Conservation (phyloP, 2,888 invertebrate genomes). For the Drosophila merina region DNA sequence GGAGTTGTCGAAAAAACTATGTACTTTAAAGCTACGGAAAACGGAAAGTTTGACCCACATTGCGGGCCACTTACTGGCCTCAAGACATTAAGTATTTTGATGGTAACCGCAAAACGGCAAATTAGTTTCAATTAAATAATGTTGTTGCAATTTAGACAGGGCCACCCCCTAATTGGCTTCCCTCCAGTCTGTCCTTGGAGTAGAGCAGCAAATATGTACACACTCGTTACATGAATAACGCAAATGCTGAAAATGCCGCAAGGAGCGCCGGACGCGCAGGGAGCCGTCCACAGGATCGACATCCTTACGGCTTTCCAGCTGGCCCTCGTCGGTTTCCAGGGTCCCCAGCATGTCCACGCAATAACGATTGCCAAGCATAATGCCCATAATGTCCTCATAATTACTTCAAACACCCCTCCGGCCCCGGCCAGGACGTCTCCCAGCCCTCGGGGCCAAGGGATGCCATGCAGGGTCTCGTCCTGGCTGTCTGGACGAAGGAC, state of each 20-base stretch:
- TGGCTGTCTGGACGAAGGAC: conserved; percentile 14
- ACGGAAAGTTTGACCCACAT: conserved; percentile 37
- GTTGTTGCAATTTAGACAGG: conserved; percentile 69
- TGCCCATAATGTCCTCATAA: conserved; percentile 82
- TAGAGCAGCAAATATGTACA: conserved; percentile 28
- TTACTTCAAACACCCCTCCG: conserved; percentile 75
- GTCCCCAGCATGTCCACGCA: conserved; percentile 79
- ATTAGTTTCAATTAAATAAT: conserved; percentile 83
- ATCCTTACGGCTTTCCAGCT: conserved; percentile 33
- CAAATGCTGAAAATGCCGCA: conserved; percentile 66
- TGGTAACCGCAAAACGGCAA: conserved; percentile 73
- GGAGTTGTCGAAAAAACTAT: conserved; percentile 8
- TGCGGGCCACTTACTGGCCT: conserved; percentile 21
- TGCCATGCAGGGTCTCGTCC: too few species aligned
- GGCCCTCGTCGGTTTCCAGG: conserved; percentile 31
- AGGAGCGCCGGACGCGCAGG: conserved; percentile 48
- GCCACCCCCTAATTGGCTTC: conserved; percentile 9
- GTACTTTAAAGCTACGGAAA: neutral
- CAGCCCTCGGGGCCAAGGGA: conserved; percentile 4
- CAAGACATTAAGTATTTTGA: conserved; percentile 63
- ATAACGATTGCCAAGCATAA: conserved; percentile 75
- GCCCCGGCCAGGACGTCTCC: neutral
- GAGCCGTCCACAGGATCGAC: conserved; percentile 10
- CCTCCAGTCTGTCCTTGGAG: conserved; percentile 1
- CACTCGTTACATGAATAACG: conserved; percentile 71